Evolutionary conservation across 1,140 invertebrate genomes (phyloP), one percentile per base, ranked within the genome.

Genomic region (Cephus cinctus): DNA sequence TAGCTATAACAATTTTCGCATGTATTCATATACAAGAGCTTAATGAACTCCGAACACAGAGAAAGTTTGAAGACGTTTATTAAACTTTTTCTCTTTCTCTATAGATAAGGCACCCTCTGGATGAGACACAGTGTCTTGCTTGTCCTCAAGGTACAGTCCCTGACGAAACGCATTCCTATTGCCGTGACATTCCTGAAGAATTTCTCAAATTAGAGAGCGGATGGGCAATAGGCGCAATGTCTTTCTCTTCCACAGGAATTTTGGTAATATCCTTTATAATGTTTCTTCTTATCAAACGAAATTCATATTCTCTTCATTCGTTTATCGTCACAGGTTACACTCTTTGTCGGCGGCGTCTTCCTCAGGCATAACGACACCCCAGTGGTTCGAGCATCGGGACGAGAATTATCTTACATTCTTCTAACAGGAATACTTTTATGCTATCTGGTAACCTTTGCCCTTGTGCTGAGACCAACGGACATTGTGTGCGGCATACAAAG

Each of bases 201-300:
- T 96, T 92, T 67, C 80, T 97, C 35, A 78, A 83, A 19, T 83
- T 86, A 2, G 86, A 86, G 57, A 86, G 88, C 61, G 85, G 87
- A 19, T 93, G 91, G 86, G 93, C 92, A 1, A 92, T 96, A 41
- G 91, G 89, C 0, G 93, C 93, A 1, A 94, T 90, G 88, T 80
- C 84, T 9, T 86, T 89, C 61, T 87, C 86, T 31, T 80, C 87
- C 4, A 80, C 83, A 5, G 92, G 92, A 18, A 89, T 93, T 47
- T 67, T 92, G 39, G 79, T 92, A 46, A 91, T 47, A 23, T 39
- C 34, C 15, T 23, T 3, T 36, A 15, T 36, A n/a, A 18, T 21
- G 23, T 32, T 32, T 25, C 34, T 22, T 23, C 31, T 18, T 12
- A 14, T 39, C 36, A 35, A 14, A 34, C 6, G 27, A 21, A 30